A percentile compares a stretch with the other conserved stretches of the same genome.
Evolutionary conservation across 2,797 vertebrate species (phyloP).

Genomic region (Heteromormyrus szaboi): DNA sequence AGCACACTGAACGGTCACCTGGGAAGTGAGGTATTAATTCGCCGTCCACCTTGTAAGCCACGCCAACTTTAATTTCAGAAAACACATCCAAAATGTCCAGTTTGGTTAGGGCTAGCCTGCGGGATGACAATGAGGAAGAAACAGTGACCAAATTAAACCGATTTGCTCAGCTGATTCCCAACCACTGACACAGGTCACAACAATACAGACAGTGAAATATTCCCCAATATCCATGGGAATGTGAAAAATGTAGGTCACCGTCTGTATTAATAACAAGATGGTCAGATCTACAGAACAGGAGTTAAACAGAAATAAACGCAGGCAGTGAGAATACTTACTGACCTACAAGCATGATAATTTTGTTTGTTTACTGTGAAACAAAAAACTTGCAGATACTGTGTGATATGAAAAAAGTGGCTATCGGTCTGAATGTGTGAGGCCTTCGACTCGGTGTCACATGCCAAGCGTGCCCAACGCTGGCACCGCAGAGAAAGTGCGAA

Average conservation of each 20-base stretch:
- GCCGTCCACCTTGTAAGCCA: constrained; percentile 81
- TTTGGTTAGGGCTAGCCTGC: constrained; percentile 92
- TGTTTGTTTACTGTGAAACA: constrained; percentile 3
- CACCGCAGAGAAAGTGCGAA: background rate
- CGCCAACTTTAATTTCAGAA: constrained; percentile 85
- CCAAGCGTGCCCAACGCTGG: background rate
- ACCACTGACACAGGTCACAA: background rate
- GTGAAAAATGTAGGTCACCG: background rate
- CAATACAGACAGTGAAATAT: background rate
- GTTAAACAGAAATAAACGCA: background rate
- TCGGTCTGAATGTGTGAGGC: background rate
- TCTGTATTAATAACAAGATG: background rate
- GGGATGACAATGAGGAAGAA: background rate
- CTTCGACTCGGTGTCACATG: background rate
- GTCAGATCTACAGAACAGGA: background rate
- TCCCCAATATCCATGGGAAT: background rate
- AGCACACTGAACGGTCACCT: constrained; percentile 59
- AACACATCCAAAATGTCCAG: constrained; percentile 92
- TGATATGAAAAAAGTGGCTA: background rate
- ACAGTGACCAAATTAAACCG: constrained; percentile 49
- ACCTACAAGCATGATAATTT: background rate
- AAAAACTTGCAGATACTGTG: constrained; percentile 11
- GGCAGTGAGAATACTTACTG: background rate
- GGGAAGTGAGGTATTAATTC: constrained; percentile 93
- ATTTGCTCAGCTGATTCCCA: background rate